Conservation (phyloP, 2,113 vertebrate species). For the Ancistrus triradiatus region DNA sequence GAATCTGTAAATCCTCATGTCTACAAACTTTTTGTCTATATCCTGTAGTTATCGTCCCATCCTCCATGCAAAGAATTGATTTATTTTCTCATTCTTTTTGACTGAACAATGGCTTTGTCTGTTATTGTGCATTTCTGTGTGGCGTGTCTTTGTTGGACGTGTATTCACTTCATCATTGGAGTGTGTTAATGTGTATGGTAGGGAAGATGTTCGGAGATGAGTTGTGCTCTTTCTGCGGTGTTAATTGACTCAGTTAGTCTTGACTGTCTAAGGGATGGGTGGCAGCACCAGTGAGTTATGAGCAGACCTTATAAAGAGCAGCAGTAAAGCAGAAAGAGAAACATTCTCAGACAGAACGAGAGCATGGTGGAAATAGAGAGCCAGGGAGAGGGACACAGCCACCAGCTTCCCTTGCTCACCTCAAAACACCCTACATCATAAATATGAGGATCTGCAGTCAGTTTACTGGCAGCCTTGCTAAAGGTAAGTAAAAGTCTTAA, state of each 20-base stretch:
- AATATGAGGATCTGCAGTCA: background rate
- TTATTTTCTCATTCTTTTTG: too few species aligned
- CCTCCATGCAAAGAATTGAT: too few species aligned
- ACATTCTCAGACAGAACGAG: background rate
- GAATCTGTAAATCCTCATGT: too few species aligned
- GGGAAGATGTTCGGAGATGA: background rate
- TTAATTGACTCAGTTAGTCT: conserved; percentile 40
- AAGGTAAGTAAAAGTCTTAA: too few species aligned
- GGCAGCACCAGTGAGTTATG: conserved; percentile 28
- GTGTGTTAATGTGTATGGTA: conserved; percentile 1
- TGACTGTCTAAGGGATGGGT: conserved; percentile 2
- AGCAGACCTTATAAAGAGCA: background rate
- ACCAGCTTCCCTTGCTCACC: background rate
- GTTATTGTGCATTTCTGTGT: too few species aligned
- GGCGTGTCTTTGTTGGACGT: too few species aligned
- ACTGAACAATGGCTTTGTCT: too few species aligned
- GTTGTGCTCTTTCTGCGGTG: conserved; percentile 16
- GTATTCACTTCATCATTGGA: background rate
- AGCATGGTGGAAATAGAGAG: background rate
- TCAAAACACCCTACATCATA: background rate
- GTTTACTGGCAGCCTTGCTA: too few species aligned
- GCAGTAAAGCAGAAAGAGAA: background rate
- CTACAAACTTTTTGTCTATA: too few species aligned
- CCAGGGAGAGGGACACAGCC: background rate
- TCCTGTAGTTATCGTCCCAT: too few species aligned